A percentile compares a stretch with the other conserved stretches of the same genome.
Conservation (phyloP, 2,888 invertebrate genomes). For the Idaea straminata region DNA sequence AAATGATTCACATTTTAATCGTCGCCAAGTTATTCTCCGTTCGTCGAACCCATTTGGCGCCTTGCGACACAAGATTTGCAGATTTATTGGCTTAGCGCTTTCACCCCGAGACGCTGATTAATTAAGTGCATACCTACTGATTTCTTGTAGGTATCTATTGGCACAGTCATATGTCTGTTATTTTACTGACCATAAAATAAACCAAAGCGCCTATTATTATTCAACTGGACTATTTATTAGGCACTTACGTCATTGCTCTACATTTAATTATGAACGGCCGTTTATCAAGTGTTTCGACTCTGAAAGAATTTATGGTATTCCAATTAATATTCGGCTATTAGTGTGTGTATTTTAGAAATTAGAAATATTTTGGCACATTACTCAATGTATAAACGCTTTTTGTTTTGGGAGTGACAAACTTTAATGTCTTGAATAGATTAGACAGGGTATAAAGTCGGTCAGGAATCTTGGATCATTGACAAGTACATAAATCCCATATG, state of each 20-base stretch:
- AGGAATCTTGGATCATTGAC: neutral
- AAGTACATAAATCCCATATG: neutral
- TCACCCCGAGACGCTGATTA: constrained; percentile 14
- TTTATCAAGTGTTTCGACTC: neutral
- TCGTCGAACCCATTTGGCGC: constrained; percentile 31
- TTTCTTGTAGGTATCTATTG: neutral
- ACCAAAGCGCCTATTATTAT: neutral
- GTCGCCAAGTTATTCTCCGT: constrained; percentile 20
- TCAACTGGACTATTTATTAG: neutral
- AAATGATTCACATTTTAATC: constrained; percentile 36
- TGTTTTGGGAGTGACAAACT: neutral
- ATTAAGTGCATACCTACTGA: constrained; percentile 2
- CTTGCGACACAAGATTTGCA: constrained; percentile 28
- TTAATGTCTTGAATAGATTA: neutral
- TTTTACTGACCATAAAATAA: neutral
- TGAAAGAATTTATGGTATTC: neutral
- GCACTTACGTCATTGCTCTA: neutral
- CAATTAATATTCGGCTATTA: neutral
- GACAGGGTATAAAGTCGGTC: neutral
- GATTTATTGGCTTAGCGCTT: constrained; percentile 16
- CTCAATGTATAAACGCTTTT: neutral
- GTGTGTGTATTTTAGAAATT: neutral
- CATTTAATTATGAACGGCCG: neutral
- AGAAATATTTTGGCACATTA: neutral
- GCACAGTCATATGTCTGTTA: neutral